Percentiles rank a stretch among this genome's conserved stretches.
Evolutionary conservation across 92 coral and sea anemone species (phyloP).

Genomic region (Epizoanthus illoricatus): DNA sequence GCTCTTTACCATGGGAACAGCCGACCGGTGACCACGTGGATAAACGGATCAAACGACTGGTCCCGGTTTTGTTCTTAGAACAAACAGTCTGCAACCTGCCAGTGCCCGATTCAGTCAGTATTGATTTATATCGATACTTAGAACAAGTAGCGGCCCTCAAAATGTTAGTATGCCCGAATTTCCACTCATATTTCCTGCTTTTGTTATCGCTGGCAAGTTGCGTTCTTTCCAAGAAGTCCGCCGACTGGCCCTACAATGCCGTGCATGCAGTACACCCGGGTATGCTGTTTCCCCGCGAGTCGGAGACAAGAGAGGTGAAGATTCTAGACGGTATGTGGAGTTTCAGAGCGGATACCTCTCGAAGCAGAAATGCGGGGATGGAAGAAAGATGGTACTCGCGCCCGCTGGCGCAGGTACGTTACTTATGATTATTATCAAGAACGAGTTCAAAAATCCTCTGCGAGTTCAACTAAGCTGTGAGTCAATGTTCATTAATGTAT

Average conservation of each 20-base stretch:
- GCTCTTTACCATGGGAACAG: slow-evolving; percentile 13
- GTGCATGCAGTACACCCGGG: slow-evolving; percentile 25
- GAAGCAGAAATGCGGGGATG: slow-evolving; percentile 46
- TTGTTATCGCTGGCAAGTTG: background rate
- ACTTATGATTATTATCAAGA: background rate
- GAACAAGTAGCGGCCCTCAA: background rate
- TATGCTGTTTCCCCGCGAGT: slow-evolving; percentile 74
- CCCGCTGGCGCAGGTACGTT: slow-evolving; percentile 66
- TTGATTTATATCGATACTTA: background rate
- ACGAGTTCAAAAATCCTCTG: background rate
- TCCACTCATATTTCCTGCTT: background rate
- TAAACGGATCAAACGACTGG: background rate
- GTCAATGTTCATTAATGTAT: too few species aligned
- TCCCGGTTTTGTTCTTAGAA: slow-evolving; percentile 13
- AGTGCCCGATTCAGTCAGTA: background rate
- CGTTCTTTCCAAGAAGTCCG: slow-evolving; percentile 1
- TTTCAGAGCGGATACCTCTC: slow-evolving; percentile 72
- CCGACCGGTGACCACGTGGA: slow-evolving; percentile 41
- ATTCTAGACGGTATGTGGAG: slow-evolving; percentile 81
- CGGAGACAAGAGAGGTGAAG: slow-evolving; percentile 81
- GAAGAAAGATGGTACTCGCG: slow-evolving; percentile 72
- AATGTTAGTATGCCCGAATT: background rate
- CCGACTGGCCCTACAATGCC: slow-evolving; percentile 21
- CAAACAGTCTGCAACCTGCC: slow-evolving; percentile 20
- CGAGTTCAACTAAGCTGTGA: background rate